Evolutionary conservation across 2,113 vertebrate species (phyloP), one percentile per base, ranked within the genome.

Genomic region (Hippocampus abdominalis): DNA sequence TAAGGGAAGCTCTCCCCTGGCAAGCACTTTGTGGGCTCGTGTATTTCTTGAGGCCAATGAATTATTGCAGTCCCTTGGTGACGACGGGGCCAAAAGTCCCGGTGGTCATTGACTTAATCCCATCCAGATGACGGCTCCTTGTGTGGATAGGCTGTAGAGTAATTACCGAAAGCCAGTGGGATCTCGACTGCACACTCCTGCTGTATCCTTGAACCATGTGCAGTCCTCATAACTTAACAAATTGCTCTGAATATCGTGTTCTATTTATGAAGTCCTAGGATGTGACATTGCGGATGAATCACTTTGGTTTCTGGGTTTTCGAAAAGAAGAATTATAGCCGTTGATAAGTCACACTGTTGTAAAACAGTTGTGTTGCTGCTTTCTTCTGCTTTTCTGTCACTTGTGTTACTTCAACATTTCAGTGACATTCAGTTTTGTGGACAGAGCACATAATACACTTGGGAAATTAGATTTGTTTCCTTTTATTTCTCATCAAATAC

Each of bases 61-160:
- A 76, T 76, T 67, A 68, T 56, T 71, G 59, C 18, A 49, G 75
- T 78, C 84, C 80, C 71, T 46, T 81, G 73, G 66, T 73, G 78
- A 77, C 75, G 82, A 80, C 75, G 62, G 68, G 84, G 85, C 74
- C 85, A 89, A 70, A 79, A 77, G 75, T 81, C 85, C 78, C 82
- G 59, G 70, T 54, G 73, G 86, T 89, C 86, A 85, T 81, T 82
- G 83, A 85, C 84, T 88, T 91, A 89, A 89, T 88, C 83, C 84
- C 4, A 75, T 64, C 83, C 82, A 87, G 86, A 88, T 89, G 86
- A 87, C 66, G 27, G 81, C 66, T 86, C 87, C 89, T 88, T 89
- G 86, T 76, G 66, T 84, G 81, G 80, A 86, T 90, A 82, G 5
- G 32, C 32, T 36, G 32, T 86, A 74, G 78, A 85, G 84, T 88